Percentiles rank a stretch among this genome's conserved stretches.
These are phyloP conservation scores for Heliangelus exortis DNA, from an alignment of 2,797 vertebrate genomes.

Conservation along the genomic window DNA sequence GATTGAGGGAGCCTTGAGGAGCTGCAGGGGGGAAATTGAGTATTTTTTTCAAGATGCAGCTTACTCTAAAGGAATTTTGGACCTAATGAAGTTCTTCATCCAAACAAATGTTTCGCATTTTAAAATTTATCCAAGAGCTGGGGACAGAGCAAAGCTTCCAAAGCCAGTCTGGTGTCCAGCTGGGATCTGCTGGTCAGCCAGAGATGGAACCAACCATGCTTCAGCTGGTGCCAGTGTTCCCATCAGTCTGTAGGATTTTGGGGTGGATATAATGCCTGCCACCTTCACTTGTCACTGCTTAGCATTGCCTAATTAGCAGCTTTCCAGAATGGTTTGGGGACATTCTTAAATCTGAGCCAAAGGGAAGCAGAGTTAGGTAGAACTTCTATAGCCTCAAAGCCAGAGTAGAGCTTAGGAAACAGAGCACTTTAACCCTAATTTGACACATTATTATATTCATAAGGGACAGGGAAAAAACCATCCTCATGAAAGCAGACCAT, in stretches of 20 bases:
- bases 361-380: not conserved
- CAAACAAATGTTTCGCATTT: not conserved
- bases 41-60: not conserved
- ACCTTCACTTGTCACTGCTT: not conserved
- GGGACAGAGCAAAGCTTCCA: not conserved
- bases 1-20: not conserved
- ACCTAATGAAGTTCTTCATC: not conserved
- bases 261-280: not conserved
- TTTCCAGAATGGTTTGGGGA: not conserved
- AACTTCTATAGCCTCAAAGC: not conserved
- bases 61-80: not conserved
- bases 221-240: not conserved
- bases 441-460: not conserved
- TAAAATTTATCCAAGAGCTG: not conserved
- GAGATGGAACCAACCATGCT: not conserved
- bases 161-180: not conserved
- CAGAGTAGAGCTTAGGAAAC: not conserved
- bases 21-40: rapidly evolving
- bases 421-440: constrained; percentile 4
- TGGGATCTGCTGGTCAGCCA: not conserved
- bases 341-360: not conserved
- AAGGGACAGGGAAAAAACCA: not conserved
- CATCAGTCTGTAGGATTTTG: not conserved
- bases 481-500: not conserved
- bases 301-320: not conserved